These are phyloP conservation scores for Pharmacophagus antenor DNA, from an alignment of 2,888 invertebrate genomes.

Conservation along the genomic window DNA sequence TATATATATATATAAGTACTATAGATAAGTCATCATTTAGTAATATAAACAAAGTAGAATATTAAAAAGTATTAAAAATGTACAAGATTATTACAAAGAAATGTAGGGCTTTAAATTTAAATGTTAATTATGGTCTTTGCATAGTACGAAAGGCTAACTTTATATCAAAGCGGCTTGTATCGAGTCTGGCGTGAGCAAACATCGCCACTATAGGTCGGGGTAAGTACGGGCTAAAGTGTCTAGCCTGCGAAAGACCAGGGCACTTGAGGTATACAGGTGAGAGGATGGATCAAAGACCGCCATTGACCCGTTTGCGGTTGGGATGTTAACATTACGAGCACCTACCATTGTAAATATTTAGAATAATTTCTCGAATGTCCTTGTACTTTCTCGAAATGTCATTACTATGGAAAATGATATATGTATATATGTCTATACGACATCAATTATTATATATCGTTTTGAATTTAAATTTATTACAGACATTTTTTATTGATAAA, in stretches of 20 bases:
- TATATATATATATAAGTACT: too few relatives aligned
- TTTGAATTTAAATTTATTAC: too few relatives aligned
- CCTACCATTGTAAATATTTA: conserved; percentile 42
- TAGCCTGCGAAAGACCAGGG: conserved; percentile 67
- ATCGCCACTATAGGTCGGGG: conserved; percentile 47
- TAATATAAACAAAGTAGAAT: too few relatives aligned
- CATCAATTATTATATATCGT: too few relatives aligned
- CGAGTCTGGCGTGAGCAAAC: conserved; percentile 53
- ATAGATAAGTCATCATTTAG: too few relatives aligned
- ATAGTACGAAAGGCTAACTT: conserved; percentile 5
- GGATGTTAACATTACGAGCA: conserved; percentile 50
- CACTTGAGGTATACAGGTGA: conserved; percentile 64
- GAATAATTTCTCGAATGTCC: conserved; percentile 9
- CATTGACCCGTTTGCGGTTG: conserved; percentile 69
- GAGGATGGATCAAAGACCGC: conserved; percentile 71
- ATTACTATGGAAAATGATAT: too few relatives aligned
- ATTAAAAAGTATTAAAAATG: too few relatives aligned
- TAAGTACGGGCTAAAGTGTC: conserved; percentile 56
- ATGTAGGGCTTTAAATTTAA: too few relatives aligned
- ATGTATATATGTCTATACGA: too few relatives aligned
- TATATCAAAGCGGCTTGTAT: conserved; percentile 35
- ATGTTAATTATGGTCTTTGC: conserved; percentile 14
- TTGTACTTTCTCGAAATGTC: too few relatives aligned
- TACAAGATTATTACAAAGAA: too few relatives aligned
- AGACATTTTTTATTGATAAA: too few relatives aligned